Evolutionary conservation across 2,888 invertebrate species (phyloP).

Genomic region (Anodontia alba): DNA sequence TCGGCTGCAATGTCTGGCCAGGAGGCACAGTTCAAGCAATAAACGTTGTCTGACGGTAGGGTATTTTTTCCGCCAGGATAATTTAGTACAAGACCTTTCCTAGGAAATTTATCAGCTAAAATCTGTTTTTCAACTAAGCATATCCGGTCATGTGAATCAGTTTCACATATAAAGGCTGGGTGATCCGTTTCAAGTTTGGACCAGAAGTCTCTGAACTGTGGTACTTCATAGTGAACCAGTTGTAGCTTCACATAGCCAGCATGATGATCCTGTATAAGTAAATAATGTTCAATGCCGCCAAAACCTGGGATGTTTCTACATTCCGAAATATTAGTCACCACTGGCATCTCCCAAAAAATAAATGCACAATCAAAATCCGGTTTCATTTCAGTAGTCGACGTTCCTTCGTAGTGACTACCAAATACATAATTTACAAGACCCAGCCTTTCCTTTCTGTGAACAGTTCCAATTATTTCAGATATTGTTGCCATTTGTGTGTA

Average conservation of each 20-base stretch:
- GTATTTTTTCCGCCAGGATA: background rate
- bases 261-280: background rate
- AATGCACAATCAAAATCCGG: background rate
- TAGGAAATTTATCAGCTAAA: background rate
- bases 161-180: background rate
- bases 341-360: background rate
- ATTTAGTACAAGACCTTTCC: conserved; percentile 2
- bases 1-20: conserved; percentile 30
- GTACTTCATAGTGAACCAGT: background rate
- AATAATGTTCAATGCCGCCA: too few relatives aligned
- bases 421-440: background rate
- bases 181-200: background rate
- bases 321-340: background rate
- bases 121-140: background rate
- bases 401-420: background rate
- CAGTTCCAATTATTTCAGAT: background rate
- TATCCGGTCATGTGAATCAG: background rate
- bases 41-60: conserved; percentile 14
- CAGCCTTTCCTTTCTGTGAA: background rate
- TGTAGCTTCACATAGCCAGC: conserved; percentile 2
- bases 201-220: background rate
- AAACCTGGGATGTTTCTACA: background rate
- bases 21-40: conserved; percentile 22
- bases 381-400: background rate
- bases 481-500: background rate